Evolutionary conservation across 1,140 invertebrate species (phyloP).

Genomic region (Periplaneta americana): DNA sequence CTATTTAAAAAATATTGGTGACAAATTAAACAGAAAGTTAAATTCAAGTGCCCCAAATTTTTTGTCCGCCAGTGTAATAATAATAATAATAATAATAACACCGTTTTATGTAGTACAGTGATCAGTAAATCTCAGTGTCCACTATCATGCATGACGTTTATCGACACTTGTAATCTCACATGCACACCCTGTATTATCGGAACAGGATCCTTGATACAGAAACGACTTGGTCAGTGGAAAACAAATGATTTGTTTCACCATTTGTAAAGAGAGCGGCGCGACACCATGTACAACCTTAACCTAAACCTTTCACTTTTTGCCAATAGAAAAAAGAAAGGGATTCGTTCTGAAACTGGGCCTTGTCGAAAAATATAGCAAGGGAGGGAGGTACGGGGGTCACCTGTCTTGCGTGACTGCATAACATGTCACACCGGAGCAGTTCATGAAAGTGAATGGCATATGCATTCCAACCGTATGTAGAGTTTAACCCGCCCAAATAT

Average conservation of each 20-base stretch:
- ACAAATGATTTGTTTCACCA: too few relatives aligned
- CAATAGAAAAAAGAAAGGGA: background rate
- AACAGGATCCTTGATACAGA: background rate
- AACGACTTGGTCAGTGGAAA: background rate
- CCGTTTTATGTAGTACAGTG: too few relatives aligned
- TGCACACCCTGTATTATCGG: background rate
- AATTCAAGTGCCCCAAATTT: too few relatives aligned
- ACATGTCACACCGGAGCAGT: background rate
- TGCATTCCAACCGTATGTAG: background rate
- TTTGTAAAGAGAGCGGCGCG: background rate
- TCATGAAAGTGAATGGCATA: background rate
- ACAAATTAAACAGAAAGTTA: too few relatives aligned
- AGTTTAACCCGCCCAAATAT: background rate
- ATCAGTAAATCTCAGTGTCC: too few relatives aligned
- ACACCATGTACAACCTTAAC: background rate
- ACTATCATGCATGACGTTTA: too few relatives aligned
- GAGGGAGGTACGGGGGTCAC: background rate
- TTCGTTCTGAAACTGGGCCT: background rate
- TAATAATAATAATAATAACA: too few relatives aligned
- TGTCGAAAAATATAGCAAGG: background rate
- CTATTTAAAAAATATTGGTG: too few relatives aligned
- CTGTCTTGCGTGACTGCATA: background rate
- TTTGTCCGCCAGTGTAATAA: too few relatives aligned
- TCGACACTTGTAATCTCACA: too few relatives aligned
- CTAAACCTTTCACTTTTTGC: background rate